These are phyloP conservation scores for Syritta pipiens DNA, from an alignment of 2,888 invertebrate genomes.

Conservation along the genomic window DNA sequence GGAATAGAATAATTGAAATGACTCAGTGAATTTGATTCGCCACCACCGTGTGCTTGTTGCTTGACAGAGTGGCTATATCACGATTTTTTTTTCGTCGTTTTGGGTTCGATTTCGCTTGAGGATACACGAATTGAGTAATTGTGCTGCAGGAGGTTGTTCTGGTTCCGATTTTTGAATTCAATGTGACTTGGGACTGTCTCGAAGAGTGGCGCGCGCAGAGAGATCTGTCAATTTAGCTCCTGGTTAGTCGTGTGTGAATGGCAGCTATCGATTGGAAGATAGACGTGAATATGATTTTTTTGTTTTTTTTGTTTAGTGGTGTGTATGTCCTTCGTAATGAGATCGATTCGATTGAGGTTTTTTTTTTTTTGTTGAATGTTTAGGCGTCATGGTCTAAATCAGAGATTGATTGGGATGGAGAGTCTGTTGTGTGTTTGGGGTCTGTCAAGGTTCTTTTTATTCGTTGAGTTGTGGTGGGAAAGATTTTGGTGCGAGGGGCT, in stretches of 20 bases:
- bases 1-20: conserved; percentile 65
- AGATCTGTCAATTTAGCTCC: conserved; percentile 56
- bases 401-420: too few relatives aligned
- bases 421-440: too few relatives aligned
- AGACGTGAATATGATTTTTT: conserved; percentile 14
- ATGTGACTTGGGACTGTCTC: conserved; percentile 22
- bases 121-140: conserved; percentile 60
- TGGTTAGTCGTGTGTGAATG: conserved; percentile 49
- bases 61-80: conserved; percentile 37
- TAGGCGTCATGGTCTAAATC: too few relatives aligned
- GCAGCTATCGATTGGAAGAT: conserved; percentile 26
- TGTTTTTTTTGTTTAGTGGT: not conserved
- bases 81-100: too few relatives aligned
- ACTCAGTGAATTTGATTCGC: conserved; percentile 59
- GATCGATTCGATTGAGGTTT: too few relatives aligned
- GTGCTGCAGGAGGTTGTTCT: conserved; percentile 41
- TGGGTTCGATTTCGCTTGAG: conserved; percentile 24
- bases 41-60: conserved; percentile 24
- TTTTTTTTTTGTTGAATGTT: too few relatives aligned
- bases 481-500: too few relatives aligned
- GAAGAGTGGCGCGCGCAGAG: too few relatives aligned
- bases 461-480: too few relatives aligned
- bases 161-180: conserved; percentile 10
- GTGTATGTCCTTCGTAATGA: conserved; percentile 9
- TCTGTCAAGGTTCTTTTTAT: too few relatives aligned